Evolutionary conservation across 2,113 vertebrate species (phyloP), one percentile per base, ranked within the genome.

Genomic region (Gymnocephalus cernua): DNA sequence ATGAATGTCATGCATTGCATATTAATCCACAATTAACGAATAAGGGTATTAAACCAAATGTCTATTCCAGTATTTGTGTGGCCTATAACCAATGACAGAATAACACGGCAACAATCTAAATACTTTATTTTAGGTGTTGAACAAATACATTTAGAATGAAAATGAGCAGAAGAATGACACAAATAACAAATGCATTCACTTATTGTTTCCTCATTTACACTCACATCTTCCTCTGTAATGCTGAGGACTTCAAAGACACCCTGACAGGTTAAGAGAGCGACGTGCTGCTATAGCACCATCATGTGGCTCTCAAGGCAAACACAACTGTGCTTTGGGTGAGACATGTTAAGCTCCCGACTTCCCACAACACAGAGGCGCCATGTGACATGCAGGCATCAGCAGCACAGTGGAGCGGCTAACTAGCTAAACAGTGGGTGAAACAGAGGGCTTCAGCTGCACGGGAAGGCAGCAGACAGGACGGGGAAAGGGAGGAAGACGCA

Each of bases 241-340:
- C 48, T 44, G n/a, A 77, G 50, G 35, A 12, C 73, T 53, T 83
- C n/a, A 84, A 58, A 64, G 35, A 35, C 66, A 44, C 57, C 1
- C 15, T 59, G 83, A 73, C 74, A 72, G 64, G 13, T 61, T 38
- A 19, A 23, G 23, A 70, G 73, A 72, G 69, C 79, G 92, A 87
- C 78, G 38, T 91, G 94, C 88, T 90, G 87, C 93, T 92, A 74
- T 62, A 94, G 93, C 93, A 79, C 94, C 95, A 95, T 86, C 95
- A 89, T 90, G 94, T 94, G 95, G 92, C 67, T 72, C 18, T 48
- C 47, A 53, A 12, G 56, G 76, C n/a, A 75, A 92, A 77, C 70
- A 74, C 73, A 65, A 3, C 67, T 8, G 11, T 6, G n/a, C 64
- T 48, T 3, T 21, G 44, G 21, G 18, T 45, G 6, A 67, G 38